A percentile compares a stretch with the other conserved stretches of the same genome.
Evolutionary conservation across 2,888 invertebrate genomes (phyloP).

Genomic region (Thymelicus lineola): DNA sequence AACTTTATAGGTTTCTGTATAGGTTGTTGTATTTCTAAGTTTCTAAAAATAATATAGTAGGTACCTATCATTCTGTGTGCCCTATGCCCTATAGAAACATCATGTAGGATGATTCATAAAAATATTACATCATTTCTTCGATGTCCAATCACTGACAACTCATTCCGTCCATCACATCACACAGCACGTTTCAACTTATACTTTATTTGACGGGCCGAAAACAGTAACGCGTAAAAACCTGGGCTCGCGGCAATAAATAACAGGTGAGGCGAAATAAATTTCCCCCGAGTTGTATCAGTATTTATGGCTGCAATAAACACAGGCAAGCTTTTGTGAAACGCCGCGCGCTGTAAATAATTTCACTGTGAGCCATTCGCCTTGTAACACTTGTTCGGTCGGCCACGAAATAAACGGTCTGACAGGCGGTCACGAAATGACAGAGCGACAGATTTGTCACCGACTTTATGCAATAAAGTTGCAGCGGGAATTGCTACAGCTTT

Average conservation of each 20-base stretch:
- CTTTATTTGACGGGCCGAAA: conserved; percentile 45
- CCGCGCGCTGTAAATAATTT: conserved; percentile 82
- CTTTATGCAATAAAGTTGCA: conserved; percentile 17
- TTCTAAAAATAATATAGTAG: no score
- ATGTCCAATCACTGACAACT: conserved; percentile 6
- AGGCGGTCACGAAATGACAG: conserved; percentile 35
- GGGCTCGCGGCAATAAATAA: conserved; percentile 76
- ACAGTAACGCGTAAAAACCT: conserved; percentile 56
- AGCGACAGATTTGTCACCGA: conserved; percentile 24
- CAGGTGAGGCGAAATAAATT: conserved; percentile 81
- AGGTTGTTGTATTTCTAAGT: no score
- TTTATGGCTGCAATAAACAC: conserved; percentile 81
- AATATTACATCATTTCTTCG: neutral
- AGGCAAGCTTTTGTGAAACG: conserved; percentile 74
- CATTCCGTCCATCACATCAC: conserved; percentile 14
- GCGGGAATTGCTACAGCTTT: conserved; percentile 3
- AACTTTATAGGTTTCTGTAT: no score
- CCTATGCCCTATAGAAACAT: no score
- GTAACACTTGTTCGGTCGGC: conserved; percentile 69
- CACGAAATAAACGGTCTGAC: conserved; percentile 49
- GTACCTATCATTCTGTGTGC: no score
- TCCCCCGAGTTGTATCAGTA: conserved; percentile 79
- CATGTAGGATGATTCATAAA: no score
- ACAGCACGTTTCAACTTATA: conserved; percentile 11
- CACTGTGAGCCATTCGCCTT: conserved; percentile 72